These are phyloP conservation scores for Nyctibius bracteatus DNA, from an alignment of 2,113 vertebrate genomes.

Conservation along the genomic window DNA sequence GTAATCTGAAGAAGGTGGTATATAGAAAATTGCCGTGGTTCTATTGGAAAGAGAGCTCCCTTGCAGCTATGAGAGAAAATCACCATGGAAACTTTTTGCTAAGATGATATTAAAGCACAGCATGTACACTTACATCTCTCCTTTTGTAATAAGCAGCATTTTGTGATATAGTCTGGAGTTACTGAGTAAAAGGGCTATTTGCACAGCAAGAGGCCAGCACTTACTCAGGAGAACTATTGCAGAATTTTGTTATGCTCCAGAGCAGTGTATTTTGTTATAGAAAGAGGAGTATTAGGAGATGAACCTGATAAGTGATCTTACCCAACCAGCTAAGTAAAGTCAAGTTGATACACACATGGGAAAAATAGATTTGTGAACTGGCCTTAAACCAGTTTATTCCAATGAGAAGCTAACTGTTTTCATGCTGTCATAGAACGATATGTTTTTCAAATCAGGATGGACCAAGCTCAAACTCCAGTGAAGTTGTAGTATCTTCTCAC, in stretches of 20 bases:
- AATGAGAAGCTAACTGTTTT: not conserved
- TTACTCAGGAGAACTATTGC: not conserved
- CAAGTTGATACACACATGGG: not conserved
- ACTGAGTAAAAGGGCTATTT: not conserved
- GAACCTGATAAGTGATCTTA: not conserved
- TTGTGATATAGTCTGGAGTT: not conserved
- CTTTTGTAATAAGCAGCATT: not conserved
- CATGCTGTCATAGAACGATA: not conserved
- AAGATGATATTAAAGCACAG: not conserved
- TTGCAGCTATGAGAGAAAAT: not conserved
- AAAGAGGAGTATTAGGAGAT: not conserved
- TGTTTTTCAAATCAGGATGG: not conserved
- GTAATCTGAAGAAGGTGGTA: not conserved
- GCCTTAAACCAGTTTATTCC: not conserved
- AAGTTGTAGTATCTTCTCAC: not conserved
- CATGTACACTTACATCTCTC: not conserved
- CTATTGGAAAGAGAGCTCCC: not conserved
- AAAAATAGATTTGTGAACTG: not conserved
- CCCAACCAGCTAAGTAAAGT: not conserved
- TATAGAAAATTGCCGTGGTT: not conserved
- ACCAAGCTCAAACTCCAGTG: not conserved
- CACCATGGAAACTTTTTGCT: constrained; percentile 11
- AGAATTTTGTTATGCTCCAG: not conserved
- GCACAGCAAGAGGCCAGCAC: not conserved
- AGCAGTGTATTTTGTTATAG: not conserved